These are phyloP conservation scores for Papilio polytes DNA, from an alignment of 1,140 invertebrate species.

Conservation along the genomic window DNA sequence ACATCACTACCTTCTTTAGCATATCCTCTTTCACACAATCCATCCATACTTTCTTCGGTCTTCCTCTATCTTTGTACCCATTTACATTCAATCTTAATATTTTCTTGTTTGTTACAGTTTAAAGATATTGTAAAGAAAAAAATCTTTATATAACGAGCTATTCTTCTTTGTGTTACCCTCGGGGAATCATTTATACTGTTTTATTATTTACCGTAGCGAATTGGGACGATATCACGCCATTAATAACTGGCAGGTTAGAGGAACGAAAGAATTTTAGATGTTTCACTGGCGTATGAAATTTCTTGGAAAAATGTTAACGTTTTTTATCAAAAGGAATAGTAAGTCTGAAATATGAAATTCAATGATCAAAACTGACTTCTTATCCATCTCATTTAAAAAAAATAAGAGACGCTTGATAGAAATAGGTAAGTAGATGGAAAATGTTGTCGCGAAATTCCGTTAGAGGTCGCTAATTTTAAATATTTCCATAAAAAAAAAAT, in stretches of 20 bases:
- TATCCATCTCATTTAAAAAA: too few species aligned
- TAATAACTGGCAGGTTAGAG: slow-evolving; percentile 11
- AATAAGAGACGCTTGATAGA: too few species aligned
- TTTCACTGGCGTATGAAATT: neutral
- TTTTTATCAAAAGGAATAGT: neutral
- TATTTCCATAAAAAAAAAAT: neutral
- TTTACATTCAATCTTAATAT: too few species aligned
- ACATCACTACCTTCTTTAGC: too few species aligned
- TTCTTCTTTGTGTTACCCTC: slow-evolving; percentile 13
- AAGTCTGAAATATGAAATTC: too few species aligned
- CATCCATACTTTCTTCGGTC: too few species aligned
- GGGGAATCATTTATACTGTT: slow-evolving; percentile 21
- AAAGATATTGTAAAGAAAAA: neutral
- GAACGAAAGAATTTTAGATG: neutral
- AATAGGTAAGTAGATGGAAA: too few species aligned
- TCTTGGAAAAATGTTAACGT: neutral
- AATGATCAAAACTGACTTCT: neutral
- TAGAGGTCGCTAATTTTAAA: neutral
- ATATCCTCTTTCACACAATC: too few species aligned
- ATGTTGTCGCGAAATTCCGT: too few species aligned
- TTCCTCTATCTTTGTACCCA: too few species aligned
- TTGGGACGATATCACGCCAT: slow-evolving; percentile 4
- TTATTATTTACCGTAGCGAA: slow-evolving; percentile 11
- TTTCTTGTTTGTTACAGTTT: neutral
- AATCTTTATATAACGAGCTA: slow-evolving; percentile 1